These are phyloP conservation scores for Cheiracanthium punctorium DNA, from an alignment of 2,888 invertebrate genomes.

Conservation along the genomic window DNA sequence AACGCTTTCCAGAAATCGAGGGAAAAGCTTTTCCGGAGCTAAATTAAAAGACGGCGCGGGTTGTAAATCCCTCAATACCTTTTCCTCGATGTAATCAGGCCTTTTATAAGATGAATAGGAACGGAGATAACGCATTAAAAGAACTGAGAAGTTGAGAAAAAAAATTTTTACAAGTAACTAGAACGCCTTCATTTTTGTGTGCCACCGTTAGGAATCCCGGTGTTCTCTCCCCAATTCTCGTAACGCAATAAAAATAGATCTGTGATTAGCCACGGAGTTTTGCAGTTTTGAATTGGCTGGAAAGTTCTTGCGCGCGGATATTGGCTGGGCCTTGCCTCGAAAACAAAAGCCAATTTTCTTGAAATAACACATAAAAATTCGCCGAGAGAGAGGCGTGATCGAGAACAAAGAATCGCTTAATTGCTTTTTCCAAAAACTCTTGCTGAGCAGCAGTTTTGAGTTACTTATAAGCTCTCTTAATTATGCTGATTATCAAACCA, in stretches of 20 bases:
- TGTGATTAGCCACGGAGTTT: background rate
- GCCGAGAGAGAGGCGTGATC: background rate
- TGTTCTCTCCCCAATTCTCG: constrained; percentile 27
- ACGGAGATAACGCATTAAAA: background rate
- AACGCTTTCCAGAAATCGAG: constrained; percentile 28
- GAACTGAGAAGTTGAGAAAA: background rate
- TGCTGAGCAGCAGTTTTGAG: background rate
- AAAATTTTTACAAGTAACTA: background rate
- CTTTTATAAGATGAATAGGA: constrained; percentile 62
- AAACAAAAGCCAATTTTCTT: constrained; percentile 38
- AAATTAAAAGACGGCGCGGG: constrained; percentile 46
- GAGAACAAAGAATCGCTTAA: constrained; percentile 35
- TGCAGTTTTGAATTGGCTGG: constrained; percentile 50
- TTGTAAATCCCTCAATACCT: constrained; percentile 59
- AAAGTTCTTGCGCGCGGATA: constrained; percentile 24
- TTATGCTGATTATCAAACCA: background rate
- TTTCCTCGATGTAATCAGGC: constrained; percentile 44
- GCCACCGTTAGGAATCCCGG: no score
- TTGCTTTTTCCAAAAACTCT: constrained; percentile 47
- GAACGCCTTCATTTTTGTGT: constrained; percentile 40
- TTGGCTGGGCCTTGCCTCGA: background rate
- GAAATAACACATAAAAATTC: constrained; percentile 35
- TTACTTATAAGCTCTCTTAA: background rate
- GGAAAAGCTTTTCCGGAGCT: constrained; percentile 51
- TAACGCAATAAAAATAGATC: constrained; percentile 45